Base-by-base conservation (phyloP, 2,797 vertebrate species). In the Buceros bicornis region DNA sequence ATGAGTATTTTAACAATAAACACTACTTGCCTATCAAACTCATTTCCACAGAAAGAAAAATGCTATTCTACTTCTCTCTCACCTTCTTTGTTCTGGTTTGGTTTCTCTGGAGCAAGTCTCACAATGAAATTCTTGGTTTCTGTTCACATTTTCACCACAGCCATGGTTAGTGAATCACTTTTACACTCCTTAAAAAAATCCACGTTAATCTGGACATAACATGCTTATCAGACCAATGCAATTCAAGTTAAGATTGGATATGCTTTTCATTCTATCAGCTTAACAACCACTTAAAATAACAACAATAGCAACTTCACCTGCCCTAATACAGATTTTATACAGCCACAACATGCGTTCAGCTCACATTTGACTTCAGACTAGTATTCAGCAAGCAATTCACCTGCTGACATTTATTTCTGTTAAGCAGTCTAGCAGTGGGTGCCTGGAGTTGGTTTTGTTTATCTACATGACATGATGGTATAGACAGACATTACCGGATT, bases 221-320 rank as follows among this genome's bases (percentile, higher is more conserved):
- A 91, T 72, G 84, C 72, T 53, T 85, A 96, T 60, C 73, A 71
- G 77, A 85, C 94, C 93, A 94, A 94, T 86, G 91, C 88, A 96
- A 97, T 89, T 94, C 80, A 88, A 91, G 82, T 92, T 95, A 96
- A 87, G 66, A 35, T 28, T 87, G 72, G 76, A 65, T 83, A 91
- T 69, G 56, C 65, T 95, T 94, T 94, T 80, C 84, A 91, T 33
- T 74, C 28, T 61, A 64, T 26, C 67, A 92, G 65, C 81, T 77
- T 87, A 92, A 96, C 66, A 95, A 95, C 84, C 94, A 94, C 80
- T 96, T 95, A 93, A 96, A 97, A 93, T 90, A 93, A 94, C 33
- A 70, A 95, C 97, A 97, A 93, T 2, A 92, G 95, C 82, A 97
- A 96, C 84, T 95, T 96, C 84, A 92, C 93, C 88, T 93, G 77